phyloP scores from a whole-genome alignment of 2,888 invertebrate species.

The Drosophila maculinotata region DNA sequence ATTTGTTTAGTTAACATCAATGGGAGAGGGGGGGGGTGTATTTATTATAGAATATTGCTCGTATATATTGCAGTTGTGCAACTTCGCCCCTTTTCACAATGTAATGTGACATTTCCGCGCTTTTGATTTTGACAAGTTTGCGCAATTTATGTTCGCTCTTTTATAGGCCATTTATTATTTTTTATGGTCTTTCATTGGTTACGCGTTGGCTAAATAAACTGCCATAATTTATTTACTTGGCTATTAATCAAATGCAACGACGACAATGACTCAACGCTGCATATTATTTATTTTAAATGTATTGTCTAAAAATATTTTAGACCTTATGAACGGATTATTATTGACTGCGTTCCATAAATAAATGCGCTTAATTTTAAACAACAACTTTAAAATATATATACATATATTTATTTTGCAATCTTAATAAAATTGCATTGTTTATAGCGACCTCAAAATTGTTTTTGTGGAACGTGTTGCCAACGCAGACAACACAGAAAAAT shows the following conservation, averaged over 20 bases:
- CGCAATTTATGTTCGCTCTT: conserved; percentile 56
- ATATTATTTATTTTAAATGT: conserved; percentile 13
- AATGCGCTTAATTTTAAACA: too few relatives aligned
- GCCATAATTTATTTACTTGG: conserved; percentile 64
- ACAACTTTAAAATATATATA: conserved; percentile 7
- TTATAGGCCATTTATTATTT: conserved; percentile 55
- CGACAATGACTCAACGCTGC: conserved; percentile 38
- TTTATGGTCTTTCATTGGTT: conserved; percentile 41
- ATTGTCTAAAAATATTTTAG: conserved; percentile 25
- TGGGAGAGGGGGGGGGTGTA: background rate
- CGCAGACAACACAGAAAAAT: conserved; percentile 41
- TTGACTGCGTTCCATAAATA: background rate
- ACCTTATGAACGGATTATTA: conserved; percentile 15
- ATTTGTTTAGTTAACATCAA: conserved; percentile 40
- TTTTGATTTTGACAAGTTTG: conserved; percentile 70
- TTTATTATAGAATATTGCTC: too few relatives aligned
- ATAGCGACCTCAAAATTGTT: too few relatives aligned
- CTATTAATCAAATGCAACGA: conserved; percentile 68
- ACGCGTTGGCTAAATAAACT: conserved; percentile 58
- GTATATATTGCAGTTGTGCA: conserved; percentile 13
- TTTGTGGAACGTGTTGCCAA: conserved; percentile 31
- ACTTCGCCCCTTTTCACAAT: conserved; percentile 9
- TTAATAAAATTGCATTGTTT: conserved; percentile 23
- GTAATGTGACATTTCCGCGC: conserved; percentile 66
- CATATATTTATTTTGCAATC: conserved; percentile 5